phyloP scores from a whole-genome alignment of 2,113 vertebrate genomes.

The Sinocyclocheilus anshuiensis region DNA sequence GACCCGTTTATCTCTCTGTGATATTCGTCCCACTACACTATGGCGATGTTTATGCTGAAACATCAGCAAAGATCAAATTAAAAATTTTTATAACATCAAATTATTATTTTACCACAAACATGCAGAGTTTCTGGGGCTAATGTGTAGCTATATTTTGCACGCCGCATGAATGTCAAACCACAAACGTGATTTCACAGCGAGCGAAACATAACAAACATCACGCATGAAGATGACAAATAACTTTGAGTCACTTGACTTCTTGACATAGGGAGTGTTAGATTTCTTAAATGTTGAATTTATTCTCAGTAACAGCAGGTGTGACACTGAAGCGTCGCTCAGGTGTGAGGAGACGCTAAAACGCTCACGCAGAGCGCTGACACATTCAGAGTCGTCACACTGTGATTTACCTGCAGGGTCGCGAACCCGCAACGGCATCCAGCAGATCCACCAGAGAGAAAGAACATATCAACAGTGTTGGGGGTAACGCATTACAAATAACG shows the following conservation, averaged over 20 bases:
- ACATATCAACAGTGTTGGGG: neutral
- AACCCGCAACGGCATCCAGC: neutral
- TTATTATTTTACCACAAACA: neutral
- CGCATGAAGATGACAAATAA: neutral
- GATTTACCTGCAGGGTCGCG: slow-evolving; percentile 11
- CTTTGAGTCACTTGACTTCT: neutral
- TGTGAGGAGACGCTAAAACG: neutral
- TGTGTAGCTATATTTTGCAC: neutral
- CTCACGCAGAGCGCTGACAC: neutral
- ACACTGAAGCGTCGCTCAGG: neutral
- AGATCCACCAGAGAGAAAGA: neutral
- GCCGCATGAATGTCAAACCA: neutral
- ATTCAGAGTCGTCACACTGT: neutral
- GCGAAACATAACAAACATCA: slow-evolving; percentile 10
- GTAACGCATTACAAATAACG: no score
- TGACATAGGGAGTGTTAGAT: neutral
- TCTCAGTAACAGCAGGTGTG: slow-evolving; percentile 15
- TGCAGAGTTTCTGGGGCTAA: neutral
- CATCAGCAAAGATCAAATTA: neutral
- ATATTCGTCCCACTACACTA: neutral
- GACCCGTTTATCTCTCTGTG: neutral
- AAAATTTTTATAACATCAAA: neutral
- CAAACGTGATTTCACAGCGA: neutral
- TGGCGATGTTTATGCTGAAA: neutral
- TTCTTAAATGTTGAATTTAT: neutral